These are phyloP conservation scores for Pampus argenteus DNA, from an alignment of 2,797 vertebrate species.

Conservation along the genomic window DNA sequence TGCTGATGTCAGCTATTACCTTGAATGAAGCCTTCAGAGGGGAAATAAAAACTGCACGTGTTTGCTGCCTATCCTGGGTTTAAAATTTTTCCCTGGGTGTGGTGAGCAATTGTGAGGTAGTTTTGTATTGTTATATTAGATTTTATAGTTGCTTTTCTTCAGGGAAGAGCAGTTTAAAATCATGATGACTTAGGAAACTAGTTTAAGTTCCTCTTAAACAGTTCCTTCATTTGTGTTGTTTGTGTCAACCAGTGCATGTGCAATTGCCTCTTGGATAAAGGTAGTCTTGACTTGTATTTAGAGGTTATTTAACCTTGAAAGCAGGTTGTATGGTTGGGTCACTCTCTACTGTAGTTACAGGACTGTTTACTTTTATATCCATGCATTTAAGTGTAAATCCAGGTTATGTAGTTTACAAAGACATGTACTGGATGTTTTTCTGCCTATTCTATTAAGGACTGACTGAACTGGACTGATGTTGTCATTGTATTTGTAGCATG, in stretches of 20 bases:
- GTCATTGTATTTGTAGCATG: not conserved
- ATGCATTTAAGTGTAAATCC: not conserved
- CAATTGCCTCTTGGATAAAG: not conserved
- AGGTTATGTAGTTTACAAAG: not conserved
- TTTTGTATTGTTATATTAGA: not conserved
- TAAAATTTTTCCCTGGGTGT: slow-evolving; percentile 21
- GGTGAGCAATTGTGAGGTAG: not conserved
- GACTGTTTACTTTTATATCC: not conserved
- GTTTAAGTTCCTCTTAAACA: not conserved
- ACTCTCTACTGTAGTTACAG: not conserved
- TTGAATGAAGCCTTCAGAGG: slow-evolving; percentile 21
- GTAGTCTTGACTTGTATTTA: not conserved
- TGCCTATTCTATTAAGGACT: not conserved
- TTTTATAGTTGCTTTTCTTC: not conserved
- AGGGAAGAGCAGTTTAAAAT: not conserved
- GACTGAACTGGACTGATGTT: not conserved
- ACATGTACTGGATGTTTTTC: no score
- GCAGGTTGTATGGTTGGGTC: not conserved
- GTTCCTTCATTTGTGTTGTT: slow-evolving; percentile 5
- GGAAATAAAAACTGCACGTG: not conserved
- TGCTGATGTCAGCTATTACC: slow-evolving; percentile 50
- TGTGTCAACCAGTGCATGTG: not conserved
- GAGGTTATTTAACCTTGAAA: not conserved
- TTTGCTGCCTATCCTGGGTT: slow-evolving; percentile 6
- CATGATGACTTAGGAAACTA: not conserved